phyloP scores from a whole-genome alignment of 2,888 invertebrate genomes.

The Meteorus colon region DNA sequence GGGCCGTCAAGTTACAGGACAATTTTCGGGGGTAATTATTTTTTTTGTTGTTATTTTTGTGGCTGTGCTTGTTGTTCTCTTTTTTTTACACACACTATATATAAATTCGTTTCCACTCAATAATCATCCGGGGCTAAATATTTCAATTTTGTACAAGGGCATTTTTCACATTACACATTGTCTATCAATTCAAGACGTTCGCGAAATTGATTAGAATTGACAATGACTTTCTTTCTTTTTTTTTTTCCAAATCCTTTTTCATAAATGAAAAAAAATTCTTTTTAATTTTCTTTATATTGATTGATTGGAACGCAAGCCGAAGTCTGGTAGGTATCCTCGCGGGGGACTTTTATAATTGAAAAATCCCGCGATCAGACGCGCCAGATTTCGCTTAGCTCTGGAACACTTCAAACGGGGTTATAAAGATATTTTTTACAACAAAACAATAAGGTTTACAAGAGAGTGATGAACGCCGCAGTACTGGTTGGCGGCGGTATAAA shows the following conservation, averaged over 20 bases:
- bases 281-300: constrained; percentile 16
- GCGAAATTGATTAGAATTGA: neutral
- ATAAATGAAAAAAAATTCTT: constrained; percentile 39
- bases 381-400: constrained; percentile 56
- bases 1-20: constrained; percentile 78
- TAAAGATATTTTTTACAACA: constrained; percentile 51
- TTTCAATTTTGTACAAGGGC: neutral
- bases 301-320: constrained; percentile 51
- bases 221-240: constrained; percentile 17
- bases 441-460: constrained; percentile 35
- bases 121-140: constrained; percentile 21
- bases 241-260: constrained; percentile 46
- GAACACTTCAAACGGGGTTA: constrained; percentile 59
- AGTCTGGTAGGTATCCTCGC: constrained; percentile 61
- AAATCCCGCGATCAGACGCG: constrained; percentile 50
- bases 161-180: neutral
- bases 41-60: constrained; percentile 56
- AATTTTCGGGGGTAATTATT: constrained; percentile 56
- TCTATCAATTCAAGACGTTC: neutral
- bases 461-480: constrained; percentile 50
- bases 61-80: constrained; percentile 52
- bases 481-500: constrained; percentile 49
- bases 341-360: constrained; percentile 46
- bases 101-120: constrained; percentile 9
- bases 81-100: constrained; percentile 36